Evolutionary conservation across 2,113 vertebrate genomes (phyloP).

Genomic region (Tachysurus fulvidraco): DNA sequence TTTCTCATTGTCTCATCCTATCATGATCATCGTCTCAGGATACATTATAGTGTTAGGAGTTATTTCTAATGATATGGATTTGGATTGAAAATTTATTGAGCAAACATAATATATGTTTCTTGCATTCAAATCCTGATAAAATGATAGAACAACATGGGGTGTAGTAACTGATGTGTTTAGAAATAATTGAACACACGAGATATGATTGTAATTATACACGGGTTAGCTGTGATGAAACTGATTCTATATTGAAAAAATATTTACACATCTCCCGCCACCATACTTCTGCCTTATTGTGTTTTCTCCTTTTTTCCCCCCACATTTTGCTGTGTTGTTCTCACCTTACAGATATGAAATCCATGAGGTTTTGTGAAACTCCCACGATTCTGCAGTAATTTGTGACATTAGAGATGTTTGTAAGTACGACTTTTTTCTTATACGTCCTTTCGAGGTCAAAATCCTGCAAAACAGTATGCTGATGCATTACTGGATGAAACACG

Average conservation of each 20-base stretch:
- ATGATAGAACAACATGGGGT: not conserved
- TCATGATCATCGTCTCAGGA: not conserved
- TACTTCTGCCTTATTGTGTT: not conserved
- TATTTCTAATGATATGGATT: not conserved
- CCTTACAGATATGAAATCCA: conserved; percentile 79
- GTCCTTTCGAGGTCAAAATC: conserved; percentile 87
- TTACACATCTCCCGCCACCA: not conserved
- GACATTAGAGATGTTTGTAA: conserved; percentile 81
- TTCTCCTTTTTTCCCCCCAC: not conserved
- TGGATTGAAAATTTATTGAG: not conserved
- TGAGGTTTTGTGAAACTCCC: conserved; percentile 75
- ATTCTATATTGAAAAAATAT: not conserved
- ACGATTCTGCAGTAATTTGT: conserved; percentile 81
- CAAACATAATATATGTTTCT: not conserved
- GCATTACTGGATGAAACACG: not conserved
- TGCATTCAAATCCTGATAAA: not conserved
- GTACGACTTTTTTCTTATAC: conserved; percentile 83
- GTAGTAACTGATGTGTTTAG: not conserved
- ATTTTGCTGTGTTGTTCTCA: conserved; percentile 63
- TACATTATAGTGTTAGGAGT: too few species aligned
- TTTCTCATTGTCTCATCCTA: not conserved
- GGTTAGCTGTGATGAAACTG: not conserved
- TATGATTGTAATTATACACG: not conserved
- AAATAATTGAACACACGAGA: not conserved
- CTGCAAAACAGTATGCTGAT: conserved; percentile 64